Evolutionary conservation across 1,140 invertebrate species (phyloP).

Genomic region (Chironomus tepperi): DNA sequence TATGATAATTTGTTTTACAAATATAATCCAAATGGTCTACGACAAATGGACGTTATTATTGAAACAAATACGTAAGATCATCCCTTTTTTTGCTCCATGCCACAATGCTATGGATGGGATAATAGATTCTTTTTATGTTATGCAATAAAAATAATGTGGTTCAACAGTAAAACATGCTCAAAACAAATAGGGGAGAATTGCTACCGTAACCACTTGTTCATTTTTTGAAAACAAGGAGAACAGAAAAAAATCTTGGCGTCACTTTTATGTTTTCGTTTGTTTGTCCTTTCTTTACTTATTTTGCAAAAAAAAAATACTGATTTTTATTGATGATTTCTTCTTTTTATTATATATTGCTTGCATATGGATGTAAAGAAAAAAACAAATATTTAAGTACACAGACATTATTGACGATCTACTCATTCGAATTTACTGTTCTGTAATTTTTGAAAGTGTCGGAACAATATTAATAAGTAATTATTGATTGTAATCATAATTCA

Average conservation of each 20-base stretch:
- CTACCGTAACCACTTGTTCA: not conserved
- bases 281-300: not conserved
- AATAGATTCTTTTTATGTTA: slow-evolving; percentile 20
- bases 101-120: not conserved
- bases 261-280: slow-evolving; percentile 5
- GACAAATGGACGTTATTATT: slow-evolving; percentile 22
- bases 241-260: not conserved
- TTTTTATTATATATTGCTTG: not conserved
- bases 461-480: not conserved
- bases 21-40: slow-evolving; percentile 4
- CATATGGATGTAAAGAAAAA: not conserved
- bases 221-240: not conserved
- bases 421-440: too few species aligned
- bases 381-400: not conserved
- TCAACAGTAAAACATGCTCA: slow-evolving; percentile 15
- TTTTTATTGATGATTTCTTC: too few species aligned
- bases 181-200: not conserved
- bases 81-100: not conserved
- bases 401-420: not conserved
- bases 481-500: not conserved
- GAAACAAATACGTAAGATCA: slow-evolving; percentile 21
- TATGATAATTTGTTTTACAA: slow-evolving; percentile 14
- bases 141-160: slow-evolving; percentile 21
- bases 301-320: too few species aligned
- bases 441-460: too few species aligned